Evolutionary conservation across 2,797 vertebrate species (phyloP).

Genomic region (Lacerta viridis): DNA sequence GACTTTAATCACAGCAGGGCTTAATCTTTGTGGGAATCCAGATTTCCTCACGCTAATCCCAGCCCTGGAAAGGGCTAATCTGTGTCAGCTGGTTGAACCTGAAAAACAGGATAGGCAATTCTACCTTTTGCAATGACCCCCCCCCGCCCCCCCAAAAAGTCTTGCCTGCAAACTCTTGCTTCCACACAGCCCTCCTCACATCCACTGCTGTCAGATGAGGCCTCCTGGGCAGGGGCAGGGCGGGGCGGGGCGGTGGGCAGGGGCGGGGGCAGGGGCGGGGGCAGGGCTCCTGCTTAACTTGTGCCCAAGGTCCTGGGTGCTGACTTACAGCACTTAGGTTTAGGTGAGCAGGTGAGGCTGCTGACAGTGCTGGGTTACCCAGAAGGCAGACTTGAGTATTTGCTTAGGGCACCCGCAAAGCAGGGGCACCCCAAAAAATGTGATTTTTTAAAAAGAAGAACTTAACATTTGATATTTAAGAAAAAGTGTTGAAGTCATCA

Average conservation of each 20-base stretch:
- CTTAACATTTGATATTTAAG: too few relatives aligned
- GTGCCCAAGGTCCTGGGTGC: background rate
- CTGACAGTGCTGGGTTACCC: too few relatives aligned
- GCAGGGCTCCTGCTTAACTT: background rate
- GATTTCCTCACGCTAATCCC: background rate
- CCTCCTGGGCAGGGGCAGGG: background rate
- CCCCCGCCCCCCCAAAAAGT: background rate
- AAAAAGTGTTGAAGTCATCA: too few relatives aligned
- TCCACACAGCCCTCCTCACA: too few relatives aligned
- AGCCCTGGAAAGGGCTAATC: background rate
- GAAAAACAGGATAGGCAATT: background rate
- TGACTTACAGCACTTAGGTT: background rate
- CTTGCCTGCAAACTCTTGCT: background rate
- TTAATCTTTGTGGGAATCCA: background rate
- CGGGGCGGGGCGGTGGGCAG: too few relatives aligned
- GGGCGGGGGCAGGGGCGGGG: fast-evolving
- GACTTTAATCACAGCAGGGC: background rate
- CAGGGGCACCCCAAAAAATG: too few relatives aligned
- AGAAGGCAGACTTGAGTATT: too few relatives aligned
- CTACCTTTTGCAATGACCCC: too few relatives aligned
- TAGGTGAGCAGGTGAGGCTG: background rate
- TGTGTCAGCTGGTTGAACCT: background rate
- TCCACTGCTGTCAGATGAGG: background rate
- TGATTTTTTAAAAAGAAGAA: too few relatives aligned
- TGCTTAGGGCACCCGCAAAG: too few relatives aligned